These are phyloP conservation scores for Rhineura floridana DNA, from an alignment of 2,113 vertebrate species.

Conservation along the genomic window DNA sequence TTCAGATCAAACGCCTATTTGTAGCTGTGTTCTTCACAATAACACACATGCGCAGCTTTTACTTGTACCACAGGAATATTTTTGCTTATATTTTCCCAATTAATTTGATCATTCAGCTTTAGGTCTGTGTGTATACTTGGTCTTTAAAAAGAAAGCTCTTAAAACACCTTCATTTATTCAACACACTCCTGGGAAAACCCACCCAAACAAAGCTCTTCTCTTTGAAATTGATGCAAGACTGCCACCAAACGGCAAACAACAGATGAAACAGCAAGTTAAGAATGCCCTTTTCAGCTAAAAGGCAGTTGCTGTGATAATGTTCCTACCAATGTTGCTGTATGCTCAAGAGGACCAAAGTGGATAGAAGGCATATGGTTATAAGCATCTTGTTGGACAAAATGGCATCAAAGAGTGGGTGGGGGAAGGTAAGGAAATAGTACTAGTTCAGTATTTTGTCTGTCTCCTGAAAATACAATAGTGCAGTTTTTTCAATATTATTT, in stretches of 20 bases:
- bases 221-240: constrained; percentile 64
- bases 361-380: background rate
- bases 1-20: background rate
- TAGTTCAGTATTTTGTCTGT: background rate
- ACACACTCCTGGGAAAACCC: background rate
- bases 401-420: background rate
- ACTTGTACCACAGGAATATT: background rate
- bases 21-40: constrained; percentile 21
- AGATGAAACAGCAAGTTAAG: accelerated
- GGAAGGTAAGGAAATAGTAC: background rate
- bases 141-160: constrained; percentile 12
- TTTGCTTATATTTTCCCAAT: background rate
- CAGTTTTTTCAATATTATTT: background rate
- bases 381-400: background rate
- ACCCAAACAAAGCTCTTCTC: accelerated
- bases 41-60: background rate
- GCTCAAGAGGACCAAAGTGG: background rate
- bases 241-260: constrained; percentile 63
- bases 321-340: accelerated
- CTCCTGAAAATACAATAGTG: background rate
- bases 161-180: constrained; percentile 24
- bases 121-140: background rate
- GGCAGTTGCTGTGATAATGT: accelerated
- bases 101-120: constrained; percentile 12
- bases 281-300: accelerated